phyloP scores from a whole-genome alignment of 2,797 vertebrate species.

The Sebastes hubbsi region DNA sequence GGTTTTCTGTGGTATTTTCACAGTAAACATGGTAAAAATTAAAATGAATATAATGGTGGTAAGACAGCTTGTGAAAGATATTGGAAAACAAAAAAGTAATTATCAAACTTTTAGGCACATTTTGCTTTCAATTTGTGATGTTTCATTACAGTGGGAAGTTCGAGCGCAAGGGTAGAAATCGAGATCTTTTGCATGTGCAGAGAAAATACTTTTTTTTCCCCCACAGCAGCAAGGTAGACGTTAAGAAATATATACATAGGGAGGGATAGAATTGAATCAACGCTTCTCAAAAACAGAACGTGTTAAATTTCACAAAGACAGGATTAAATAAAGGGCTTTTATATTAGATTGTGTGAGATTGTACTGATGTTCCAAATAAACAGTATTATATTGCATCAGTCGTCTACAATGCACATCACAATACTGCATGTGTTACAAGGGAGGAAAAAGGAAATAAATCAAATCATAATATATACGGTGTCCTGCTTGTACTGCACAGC shows the following conservation, averaged over 20 bases:
- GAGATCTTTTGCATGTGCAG: no score
- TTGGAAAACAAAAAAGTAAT: not conserved
- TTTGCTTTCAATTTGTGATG: not conserved
- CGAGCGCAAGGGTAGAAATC: no score
- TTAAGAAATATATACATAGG: not conserved
- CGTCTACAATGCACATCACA: not conserved
- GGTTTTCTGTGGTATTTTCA: not conserved
- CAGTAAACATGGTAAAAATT: not conserved
- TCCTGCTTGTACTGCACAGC: not conserved
- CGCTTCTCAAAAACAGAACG: not conserved
- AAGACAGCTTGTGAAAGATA: not conserved
- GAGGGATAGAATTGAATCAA: not conserved
- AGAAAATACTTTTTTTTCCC: no score
- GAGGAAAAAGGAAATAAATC: not conserved
- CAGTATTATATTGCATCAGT: not conserved
- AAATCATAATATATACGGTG: not conserved
- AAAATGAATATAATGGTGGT: not conserved
- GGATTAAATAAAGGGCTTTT: not conserved
- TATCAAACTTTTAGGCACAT: not conserved
- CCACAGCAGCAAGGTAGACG: not conserved
- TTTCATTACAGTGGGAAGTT: no score
- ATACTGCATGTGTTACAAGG: not conserved
- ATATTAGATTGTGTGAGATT: not conserved
- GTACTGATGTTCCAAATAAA: not conserved
- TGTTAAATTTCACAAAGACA: not conserved